These are phyloP conservation scores for Scomberomorus guttatus DNA, from an alignment of 2,797 vertebrate genomes.

Conservation along the genomic window DNA sequence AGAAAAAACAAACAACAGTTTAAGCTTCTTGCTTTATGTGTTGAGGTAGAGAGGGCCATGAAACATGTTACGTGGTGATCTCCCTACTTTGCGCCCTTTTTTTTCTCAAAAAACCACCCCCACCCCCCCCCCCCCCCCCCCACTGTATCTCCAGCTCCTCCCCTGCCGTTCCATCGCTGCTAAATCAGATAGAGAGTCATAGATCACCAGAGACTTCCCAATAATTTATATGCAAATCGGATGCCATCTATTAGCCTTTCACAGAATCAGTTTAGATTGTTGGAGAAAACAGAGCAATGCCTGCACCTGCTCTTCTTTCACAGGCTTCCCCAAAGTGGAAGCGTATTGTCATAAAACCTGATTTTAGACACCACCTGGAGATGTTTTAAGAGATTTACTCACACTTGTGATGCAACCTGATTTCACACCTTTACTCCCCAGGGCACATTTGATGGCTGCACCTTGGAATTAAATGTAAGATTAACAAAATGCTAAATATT, in stretches of 20 bases:
- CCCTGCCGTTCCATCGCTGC: conserved; percentile 51
- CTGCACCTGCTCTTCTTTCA: conserved; percentile 75
- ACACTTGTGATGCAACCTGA: conserved; percentile 43
- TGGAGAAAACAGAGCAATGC: conserved; percentile 71
- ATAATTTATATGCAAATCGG: conserved; percentile 87
- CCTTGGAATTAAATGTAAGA: conserved; percentile 31
- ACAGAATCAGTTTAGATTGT: conserved; percentile 81
- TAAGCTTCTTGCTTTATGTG: conserved; percentile 9
- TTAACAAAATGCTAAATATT: conserved; percentile 8
- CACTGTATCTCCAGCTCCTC: conserved; percentile 46
- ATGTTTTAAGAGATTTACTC: conserved; percentile 67
- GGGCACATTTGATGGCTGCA: conserved; percentile 47
- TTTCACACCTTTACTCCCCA: conserved; percentile 24
- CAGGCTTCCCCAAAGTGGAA: conserved; percentile 40
- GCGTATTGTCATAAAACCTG: conserved; percentile 50
- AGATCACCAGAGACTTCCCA: conserved; percentile 81
- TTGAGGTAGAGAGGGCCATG: conserved; percentile 27
- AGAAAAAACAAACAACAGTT: too few relatives aligned
- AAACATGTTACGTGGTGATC: conserved; percentile 21
- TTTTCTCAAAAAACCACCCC: conserved; percentile 1
- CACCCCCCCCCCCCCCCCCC: conserved; percentile 17
- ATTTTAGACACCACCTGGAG: conserved; percentile 57
- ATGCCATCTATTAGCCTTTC: conserved; percentile 88
- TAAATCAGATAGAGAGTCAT: conserved; percentile 76
- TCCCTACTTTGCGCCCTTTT: conserved; percentile 9